Base-by-base conservation (phyloP, 2,797 vertebrate genomes). In the Rhabdophis nuchalis region DNA sequence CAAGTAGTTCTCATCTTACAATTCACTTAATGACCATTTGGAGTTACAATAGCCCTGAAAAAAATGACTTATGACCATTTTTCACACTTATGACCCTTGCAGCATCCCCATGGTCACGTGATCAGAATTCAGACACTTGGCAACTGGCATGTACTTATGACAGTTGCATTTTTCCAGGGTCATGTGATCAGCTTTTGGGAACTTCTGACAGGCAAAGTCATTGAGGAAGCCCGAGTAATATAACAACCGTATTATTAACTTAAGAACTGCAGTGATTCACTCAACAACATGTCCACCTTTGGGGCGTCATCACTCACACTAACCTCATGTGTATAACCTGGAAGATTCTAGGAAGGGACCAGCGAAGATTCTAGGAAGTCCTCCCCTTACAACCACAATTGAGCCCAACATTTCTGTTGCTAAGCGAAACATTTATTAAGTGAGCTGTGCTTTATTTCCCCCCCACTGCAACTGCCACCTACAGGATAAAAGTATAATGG, bases 121-220 rank as follows among this genome's bases (percentile, higher is more conserved):
- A 64, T 64, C 60, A 64, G 5, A 64, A n/a, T n/a, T 64, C 4
- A 64, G 4, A 64, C 0, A 1, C 27, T 64, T 64, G 60, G 27
- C 60, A 64, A 64, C 60, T 64, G 60, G 27, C 60, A 64, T n/a
- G 60, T 64, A 64, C 60, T n/a, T 64, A 29, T n/a, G 27, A 13
- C 60, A 1, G 27, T 64, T 64, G 60, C 12, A 29, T 29, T 64
- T 12, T 64, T 27, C 27, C 4, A 4, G 4, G 27, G 60, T 13
- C 60, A n/a, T 1, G 27, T n/a, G 12, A 13, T 13, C 1, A 0
- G 0, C 1, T n/a, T 29, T 64, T 29, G 11, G 11, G 12, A 64
- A 12, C 10, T n/a, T 64, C 60, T 64, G 60, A 61, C 27, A 61
- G 11, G 60, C 60, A 29, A 29, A 5, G 58, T 61, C 60, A 29